Percentiles rank a stretch among this genome's conserved stretches.
Evolutionary conservation across 2,888 invertebrate genomes (phyloP).

Genomic region (Gryllus longicercus): DNA sequence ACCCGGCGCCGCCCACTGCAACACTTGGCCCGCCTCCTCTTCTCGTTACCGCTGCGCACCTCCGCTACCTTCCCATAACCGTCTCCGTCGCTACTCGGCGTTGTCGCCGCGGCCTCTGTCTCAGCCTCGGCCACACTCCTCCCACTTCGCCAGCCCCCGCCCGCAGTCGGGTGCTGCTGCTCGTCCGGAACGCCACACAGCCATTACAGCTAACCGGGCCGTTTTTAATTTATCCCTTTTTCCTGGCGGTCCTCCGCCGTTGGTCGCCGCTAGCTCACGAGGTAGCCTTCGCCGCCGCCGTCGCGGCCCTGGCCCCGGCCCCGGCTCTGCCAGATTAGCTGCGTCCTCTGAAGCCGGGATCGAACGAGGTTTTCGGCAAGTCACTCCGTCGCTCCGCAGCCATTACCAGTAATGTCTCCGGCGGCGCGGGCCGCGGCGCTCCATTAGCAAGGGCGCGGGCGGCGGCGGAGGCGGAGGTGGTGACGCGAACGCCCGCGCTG

Average conservation of each 20-base stretch:
- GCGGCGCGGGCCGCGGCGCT: neutral
- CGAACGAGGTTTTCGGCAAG: neutral
- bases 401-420: neutral
- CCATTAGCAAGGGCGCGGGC: neutral
- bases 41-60: no score
- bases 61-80: no score
- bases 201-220: no score
- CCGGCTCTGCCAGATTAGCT: neutral
- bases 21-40: no score
- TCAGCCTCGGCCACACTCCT: neutral
- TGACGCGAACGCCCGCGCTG: neutral
- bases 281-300: neutral
- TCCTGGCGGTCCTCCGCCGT: no score
- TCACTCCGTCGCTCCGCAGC: neutral
- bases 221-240: no score
- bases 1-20: no score
- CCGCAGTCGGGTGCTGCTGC: no score
- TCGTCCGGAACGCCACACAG: no score
- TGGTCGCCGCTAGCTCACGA: no score
- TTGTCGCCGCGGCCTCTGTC: neutral
- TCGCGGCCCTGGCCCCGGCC: neutral
- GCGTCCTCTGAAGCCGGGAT: neutral
- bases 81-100: no score
- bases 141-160: neutral
- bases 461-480: neutral